Conservation (phyloP, 2,113 vertebrate genomes). For the Anseranas semipalmata region DNA sequence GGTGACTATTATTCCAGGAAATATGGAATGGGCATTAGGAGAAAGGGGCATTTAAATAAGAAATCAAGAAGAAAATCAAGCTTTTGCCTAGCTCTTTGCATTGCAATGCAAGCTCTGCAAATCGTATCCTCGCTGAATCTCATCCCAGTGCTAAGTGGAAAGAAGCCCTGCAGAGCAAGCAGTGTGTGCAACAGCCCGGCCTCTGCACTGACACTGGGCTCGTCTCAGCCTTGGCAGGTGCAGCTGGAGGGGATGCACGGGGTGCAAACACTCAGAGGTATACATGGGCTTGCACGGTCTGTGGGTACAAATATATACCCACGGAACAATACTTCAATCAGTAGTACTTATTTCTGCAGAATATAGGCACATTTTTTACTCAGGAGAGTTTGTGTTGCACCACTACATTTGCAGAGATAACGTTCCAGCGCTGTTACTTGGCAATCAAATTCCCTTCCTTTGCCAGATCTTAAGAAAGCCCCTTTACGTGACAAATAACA, state of each 20-base stretch:
- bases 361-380: background rate
- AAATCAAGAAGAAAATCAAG: background rate
- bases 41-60: background rate
- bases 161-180: background rate
- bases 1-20: background rate
- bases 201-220: background rate
- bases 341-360: background rate
- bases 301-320: background rate
- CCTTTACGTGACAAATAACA: background rate
- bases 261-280: fast-evolving
- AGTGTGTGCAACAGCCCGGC: background rate
- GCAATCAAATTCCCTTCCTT: background rate
- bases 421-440: background rate
- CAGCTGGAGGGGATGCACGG: fast-evolving
- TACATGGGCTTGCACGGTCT: background rate
- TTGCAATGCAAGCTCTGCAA: background rate
- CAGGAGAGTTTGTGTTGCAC: background rate
- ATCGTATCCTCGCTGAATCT: background rate
- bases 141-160: fast-evolving
- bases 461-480: background rate
- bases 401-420: background rate
- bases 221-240: background rate
- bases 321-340: background rate
- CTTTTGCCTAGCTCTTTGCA: background rate
- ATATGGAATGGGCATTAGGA: background rate